Conservation (phyloP, 2,113 vertebrate species). For the Lophochroa leadbeateri region DNA sequence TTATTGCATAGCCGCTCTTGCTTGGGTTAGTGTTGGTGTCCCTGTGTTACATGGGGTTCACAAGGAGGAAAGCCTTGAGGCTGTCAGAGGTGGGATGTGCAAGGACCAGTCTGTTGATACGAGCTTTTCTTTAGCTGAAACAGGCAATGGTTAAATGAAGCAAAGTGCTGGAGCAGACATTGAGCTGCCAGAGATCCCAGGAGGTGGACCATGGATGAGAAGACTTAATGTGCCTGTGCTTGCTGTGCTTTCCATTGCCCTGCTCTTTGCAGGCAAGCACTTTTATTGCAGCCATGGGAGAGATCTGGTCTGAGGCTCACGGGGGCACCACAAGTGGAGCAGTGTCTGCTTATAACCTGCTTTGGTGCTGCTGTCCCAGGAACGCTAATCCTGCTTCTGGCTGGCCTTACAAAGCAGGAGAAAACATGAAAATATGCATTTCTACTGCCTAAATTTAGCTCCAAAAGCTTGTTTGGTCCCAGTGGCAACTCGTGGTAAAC, state of each 20-base stretch:
- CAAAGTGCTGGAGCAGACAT: not conserved
- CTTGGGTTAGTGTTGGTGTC: not conserved
- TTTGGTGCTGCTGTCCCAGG: not conserved
- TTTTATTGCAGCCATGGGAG: fast-evolving
- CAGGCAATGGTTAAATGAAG: not conserved
- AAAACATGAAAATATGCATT: not conserved
- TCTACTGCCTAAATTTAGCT: constrained; percentile 15
- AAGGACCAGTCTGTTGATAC: fast-evolving
- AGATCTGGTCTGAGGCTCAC: not conserved
- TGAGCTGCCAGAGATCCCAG: not conserved
- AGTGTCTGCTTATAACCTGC: fast-evolving
- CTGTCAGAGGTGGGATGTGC: not conserved
- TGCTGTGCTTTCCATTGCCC: not conserved
- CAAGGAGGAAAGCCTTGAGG: not conserved
- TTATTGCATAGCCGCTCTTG: fast-evolving
- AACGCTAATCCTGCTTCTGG: not conserved
- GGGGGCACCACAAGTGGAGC: no score
- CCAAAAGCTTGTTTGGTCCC: not conserved
- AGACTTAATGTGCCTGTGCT: not conserved
- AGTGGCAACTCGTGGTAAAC: not conserved
- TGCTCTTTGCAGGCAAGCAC: fast-evolving
- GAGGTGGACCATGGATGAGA: fast-evolving
- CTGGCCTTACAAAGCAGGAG: not conserved
- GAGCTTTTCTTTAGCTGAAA: not conserved
- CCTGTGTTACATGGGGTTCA: not conserved